Base-by-base conservation (phyloP, 30 jellyfish, hydroid and myxozoan genomes). In the Aurelia sp. region DNA sequence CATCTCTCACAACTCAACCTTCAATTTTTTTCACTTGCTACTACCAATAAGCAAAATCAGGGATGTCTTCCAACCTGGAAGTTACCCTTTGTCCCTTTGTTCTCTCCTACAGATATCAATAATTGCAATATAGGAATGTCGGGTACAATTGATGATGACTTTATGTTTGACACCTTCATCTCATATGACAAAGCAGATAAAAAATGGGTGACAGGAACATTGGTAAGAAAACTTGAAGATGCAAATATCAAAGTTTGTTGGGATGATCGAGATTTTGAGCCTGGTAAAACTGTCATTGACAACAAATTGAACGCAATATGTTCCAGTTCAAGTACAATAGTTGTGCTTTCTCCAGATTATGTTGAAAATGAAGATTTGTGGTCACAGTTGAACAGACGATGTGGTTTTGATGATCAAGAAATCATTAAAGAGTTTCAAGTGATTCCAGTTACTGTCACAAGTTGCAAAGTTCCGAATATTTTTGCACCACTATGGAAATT, bases 231-330 rank as follows among this genome's bases (percentile, higher is more conserved):
- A 22, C 75, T 85, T 35, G 94, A 85, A 41, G 94, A 73, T 3
- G 68, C 74, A 48, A 68, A 30, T 51, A n/a, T 85, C 37, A 70
- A 40, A 22, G 88, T 85, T 21, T 85, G 94, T 63, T 85, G 94
- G 94, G 94, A 85, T 73, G 79, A 73, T 19, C 17, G 88, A 47
- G 94, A 85, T 57, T 85, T 85, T 74, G 88, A 85, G 40, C 94
- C 94, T 9, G 94, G 94, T 30, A 74, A 22, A 57, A 85, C 88
- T 4, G 47, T 73, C 27, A 51, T 85, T 44, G 88, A 85, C 48
- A 85, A 85, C 51, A 85, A 85, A 60, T 60, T 85, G 68, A 85
- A 65, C 52, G 88, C 88, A 10, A 27, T 85, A 3, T 74, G 87
- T 22, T 73, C 87, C 44, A 85, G 94, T 65, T 48, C 87, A 72